phyloP scores from a whole-genome alignment of 2,113 vertebrate species.

The Regulus satrapa region DNA sequence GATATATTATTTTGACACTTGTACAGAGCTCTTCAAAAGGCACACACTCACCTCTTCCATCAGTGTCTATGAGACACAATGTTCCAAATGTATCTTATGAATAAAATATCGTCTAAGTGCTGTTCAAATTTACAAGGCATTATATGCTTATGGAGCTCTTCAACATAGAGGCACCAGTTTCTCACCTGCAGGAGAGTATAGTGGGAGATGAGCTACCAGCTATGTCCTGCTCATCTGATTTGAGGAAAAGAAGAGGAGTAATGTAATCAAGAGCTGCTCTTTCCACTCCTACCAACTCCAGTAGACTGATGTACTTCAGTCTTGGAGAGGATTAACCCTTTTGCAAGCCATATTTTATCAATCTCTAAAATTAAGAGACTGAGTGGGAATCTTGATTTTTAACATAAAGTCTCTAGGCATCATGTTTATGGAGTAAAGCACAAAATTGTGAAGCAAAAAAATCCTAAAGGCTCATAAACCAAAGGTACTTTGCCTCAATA shows the following conservation, averaged over 20 bases:
- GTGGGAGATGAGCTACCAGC: neutral
- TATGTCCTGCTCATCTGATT: neutral
- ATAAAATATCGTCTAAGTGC: neutral
- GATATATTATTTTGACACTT: conserved; percentile 25
- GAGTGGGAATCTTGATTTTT: neutral
- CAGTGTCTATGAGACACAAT: neutral
- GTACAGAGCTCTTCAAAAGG: neutral
- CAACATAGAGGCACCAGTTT: neutral
- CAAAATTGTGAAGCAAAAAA: neutral
- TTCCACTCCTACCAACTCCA: neutral
- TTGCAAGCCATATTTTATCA: neutral
- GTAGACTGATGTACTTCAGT: neutral
- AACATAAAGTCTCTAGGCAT: neutral
- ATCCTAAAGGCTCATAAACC: neutral
- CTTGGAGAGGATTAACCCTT: neutral
- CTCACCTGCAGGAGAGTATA: neutral
- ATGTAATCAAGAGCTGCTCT: neutral
- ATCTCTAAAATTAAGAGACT: neutral
- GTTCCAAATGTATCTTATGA: conserved; percentile 16
- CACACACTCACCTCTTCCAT: neutral
- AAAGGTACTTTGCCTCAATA: neutral
- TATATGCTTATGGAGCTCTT: neutral
- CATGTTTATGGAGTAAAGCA: neutral
- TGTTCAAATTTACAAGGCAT: conserved; percentile 1
- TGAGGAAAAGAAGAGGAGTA: neutral